A percentile compares a stretch with the other conserved stretches of the same genome.
These are phyloP conservation scores for Egretta garzetta DNA, from an alignment of 2,113 vertebrate genomes.

Conservation along the genomic window DNA sequence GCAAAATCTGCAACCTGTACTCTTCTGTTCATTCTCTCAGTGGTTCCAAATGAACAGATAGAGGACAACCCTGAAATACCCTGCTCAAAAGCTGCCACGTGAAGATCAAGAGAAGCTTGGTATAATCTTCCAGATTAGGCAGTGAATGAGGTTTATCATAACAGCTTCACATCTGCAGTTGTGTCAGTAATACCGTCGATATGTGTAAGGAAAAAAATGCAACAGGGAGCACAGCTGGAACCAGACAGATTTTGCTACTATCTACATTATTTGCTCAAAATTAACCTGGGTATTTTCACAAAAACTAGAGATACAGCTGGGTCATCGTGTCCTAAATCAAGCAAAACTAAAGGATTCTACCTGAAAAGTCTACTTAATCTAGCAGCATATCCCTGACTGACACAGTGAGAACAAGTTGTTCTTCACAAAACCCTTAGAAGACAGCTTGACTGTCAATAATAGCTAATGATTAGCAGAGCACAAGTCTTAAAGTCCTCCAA, in stretches of 20 bases:
- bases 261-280: background rate
- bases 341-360: background rate
- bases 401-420: background rate
- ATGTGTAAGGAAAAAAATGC: background rate
- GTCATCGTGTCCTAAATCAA: background rate
- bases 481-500: background rate
- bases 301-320: background rate
- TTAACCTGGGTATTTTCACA: background rate
- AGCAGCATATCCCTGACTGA: background rate
- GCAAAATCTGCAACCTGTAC: background rate
- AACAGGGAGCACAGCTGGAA: background rate
- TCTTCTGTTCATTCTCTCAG: background rate
- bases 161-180: background rate
- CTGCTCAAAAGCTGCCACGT: background rate
- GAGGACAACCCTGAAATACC: background rate
- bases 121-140: background rate
- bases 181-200: background rate
- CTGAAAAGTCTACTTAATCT: background rate
- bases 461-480: background rate
- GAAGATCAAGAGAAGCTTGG: background rate
- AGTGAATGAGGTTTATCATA: background rate
- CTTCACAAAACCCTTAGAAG: background rate
- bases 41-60: background rate
- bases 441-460: background rate
- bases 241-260: background rate